Conservation (phyloP, 2,797 vertebrate species). For the Ptychobarbus kaznakovi region DNA sequence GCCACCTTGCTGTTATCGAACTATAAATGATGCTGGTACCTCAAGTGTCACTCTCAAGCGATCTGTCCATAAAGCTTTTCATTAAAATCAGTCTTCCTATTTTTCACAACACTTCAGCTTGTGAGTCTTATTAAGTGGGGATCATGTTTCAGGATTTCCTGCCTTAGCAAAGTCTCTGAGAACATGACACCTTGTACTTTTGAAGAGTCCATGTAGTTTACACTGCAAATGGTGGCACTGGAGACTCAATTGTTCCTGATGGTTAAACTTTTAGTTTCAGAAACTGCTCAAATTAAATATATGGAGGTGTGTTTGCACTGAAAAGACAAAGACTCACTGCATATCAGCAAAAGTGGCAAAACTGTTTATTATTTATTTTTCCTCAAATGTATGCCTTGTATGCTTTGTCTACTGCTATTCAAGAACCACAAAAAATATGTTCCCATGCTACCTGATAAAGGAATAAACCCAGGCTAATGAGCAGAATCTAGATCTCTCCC, state of each 20-base stretch:
- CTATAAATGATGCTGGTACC: background rate
- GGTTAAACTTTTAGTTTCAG: background rate
- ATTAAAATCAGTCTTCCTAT: background rate
- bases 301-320: background rate
- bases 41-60: background rate
- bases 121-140: background rate
- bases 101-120: background rate
- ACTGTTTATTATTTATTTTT: background rate
- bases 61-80: background rate
- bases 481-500: constrained; percentile 36
- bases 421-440: background rate
- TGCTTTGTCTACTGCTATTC: constrained; percentile 2
- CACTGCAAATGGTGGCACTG: background rate
- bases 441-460: constrained; percentile 40
- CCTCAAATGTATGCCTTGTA: background rate
- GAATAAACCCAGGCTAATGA: constrained; percentile 71
- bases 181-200: background rate
- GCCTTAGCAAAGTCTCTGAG: background rate
- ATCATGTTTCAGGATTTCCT: background rate
- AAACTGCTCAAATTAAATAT: background rate
- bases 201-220: background rate
- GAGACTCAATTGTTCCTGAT: background rate
- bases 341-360: background rate
- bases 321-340: background rate
- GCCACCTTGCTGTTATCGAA: background rate